Evolutionary conservation across 2,888 invertebrate species (phyloP), one percentile per base, ranked within the genome.

Genomic region (Aporophyla nigra): DNA sequence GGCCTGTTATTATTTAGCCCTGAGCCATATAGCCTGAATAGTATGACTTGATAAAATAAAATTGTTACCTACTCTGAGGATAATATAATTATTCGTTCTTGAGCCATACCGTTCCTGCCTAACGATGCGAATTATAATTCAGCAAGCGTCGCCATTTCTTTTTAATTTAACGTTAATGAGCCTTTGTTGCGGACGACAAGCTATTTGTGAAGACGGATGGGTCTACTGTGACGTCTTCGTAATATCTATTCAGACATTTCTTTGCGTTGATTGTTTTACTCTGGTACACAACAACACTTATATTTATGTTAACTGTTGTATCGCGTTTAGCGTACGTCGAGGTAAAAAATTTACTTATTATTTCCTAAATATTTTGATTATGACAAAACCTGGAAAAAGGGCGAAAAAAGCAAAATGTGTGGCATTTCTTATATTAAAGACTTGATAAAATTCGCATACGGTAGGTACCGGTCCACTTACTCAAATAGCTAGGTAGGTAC

Each of bases 111-210:
- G 75, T 65, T 75, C 24, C 24, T 71, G 66, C 61, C 67, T 81
- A 81, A 78, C 71, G 78, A 87, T 59, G 72, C 68, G 77, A 80
- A 76, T 79, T 85, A 84, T 78, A 78, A 84, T 88, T 79, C 79
- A 68, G 62, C 68, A 71, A 71, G 73, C 78, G 81, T 70, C 80
- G 74, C 71, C 76, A 71, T 86, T 85, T 81, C 77, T 80, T 88
- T 87, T 87, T 88, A 88, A 89, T 88, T 90, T 81, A 81, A 81
- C 78, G 74, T 85, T 91, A 90, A 90, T 89, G 88, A 88, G 88
- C 82, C 78, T 78, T 72, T 77, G 86, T 83, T 87, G 84, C 69
- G 63, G 74, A 74, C 82, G 80, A 66, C 66, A 80, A 79, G 83
- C 79, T 74, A 76, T 84, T 85, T 86, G 84, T 85, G 84, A 80